These are phyloP conservation scores for Pelobates cultripes DNA, from an alignment of 2,797 vertebrate genomes.

Conservation along the genomic window DNA sequence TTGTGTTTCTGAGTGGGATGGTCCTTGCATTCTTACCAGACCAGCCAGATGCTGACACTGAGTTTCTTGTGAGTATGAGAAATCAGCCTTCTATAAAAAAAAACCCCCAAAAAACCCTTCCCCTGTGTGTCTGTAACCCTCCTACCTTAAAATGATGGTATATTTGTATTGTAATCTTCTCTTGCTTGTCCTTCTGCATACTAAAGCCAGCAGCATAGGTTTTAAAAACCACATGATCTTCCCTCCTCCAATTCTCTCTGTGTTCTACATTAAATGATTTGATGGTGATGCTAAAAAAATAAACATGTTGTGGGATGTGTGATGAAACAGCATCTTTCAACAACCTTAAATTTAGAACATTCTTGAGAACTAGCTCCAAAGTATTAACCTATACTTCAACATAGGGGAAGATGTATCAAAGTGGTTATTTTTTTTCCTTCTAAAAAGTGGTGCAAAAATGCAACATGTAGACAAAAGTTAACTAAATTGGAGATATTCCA, in stretches of 20 bases:
- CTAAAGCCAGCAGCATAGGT: background rate
- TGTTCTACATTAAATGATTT: no score
- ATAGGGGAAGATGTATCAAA: no score
- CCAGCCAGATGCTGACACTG: slow-evolving; percentile 55
- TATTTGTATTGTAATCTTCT: no score
- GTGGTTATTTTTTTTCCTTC: no score
- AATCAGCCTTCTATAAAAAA: slow-evolving; percentile 35
- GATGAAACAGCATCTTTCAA: no score
- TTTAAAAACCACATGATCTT: background rate
- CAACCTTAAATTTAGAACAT: no score
- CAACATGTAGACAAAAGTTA: no score
- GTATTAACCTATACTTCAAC: no score
- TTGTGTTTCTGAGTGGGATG: slow-evolving; percentile 42
- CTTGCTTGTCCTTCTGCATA: background rate
- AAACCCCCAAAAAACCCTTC: slow-evolving; percentile 7
- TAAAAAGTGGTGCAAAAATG: no score
- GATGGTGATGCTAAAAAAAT: background rate
- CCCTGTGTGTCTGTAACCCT: background rate
- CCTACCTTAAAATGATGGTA: slow-evolving; percentile 28
- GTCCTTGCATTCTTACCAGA: slow-evolving; percentile 46
- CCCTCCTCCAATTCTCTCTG: background rate
- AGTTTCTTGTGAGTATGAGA: slow-evolving; percentile 47
- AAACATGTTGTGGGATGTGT: no score
- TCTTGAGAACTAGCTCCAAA: no score
- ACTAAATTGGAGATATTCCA: no score